Evolutionary conservation across 2,888 invertebrate genomes (phyloP).

Genomic region (Drosophila cracens): DNA sequence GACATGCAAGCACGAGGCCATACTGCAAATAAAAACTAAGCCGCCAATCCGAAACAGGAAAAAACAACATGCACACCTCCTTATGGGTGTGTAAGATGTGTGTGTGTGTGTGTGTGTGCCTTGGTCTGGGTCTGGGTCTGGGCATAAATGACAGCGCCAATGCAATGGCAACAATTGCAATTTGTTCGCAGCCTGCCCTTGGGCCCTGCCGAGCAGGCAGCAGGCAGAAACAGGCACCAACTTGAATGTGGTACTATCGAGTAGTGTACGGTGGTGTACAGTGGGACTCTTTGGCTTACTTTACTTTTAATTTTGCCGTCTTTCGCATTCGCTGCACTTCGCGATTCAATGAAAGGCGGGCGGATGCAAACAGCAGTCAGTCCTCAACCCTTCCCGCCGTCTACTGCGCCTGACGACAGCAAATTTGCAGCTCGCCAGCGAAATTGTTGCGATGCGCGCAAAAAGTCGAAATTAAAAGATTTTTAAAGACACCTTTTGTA

Average conservation of each 20-base stretch:
- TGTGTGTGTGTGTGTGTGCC: conserved; percentile 1
- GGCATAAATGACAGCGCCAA: conserved; percentile 82
- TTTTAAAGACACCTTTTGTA: conserved; percentile 80
- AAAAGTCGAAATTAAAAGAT: conserved; percentile 81
- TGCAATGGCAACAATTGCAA: conserved; percentile 85
- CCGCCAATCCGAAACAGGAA: conserved; percentile 35
- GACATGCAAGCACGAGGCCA: conserved; percentile 60
- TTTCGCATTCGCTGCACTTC: conserved; percentile 83
- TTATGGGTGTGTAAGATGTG: conserved; percentile 9
- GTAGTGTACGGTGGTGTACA: conserved; percentile 62
- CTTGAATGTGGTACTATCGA: conserved; percentile 13
- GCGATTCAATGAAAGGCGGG: conserved; percentile 85
- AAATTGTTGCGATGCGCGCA: conserved; percentile 46
- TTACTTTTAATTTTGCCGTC: conserved; percentile 64
- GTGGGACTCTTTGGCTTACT: conserved; percentile 59
- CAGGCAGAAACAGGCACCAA: conserved; percentile 23
- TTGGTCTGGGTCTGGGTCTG: conserved; percentile 46
- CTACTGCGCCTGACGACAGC: conserved; percentile 66
- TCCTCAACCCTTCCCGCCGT: conserved; percentile 2
- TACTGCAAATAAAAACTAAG: conserved; percentile 59
- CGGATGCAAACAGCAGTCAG: conserved; percentile 69
- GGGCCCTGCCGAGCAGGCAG: conserved; percentile 49
- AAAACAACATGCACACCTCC: conserved; percentile 17
- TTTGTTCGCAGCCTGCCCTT: conserved; percentile 84
- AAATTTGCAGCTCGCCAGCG: conserved; percentile 73